Percentiles rank a stretch among this genome's conserved stretches.
phyloP scores from a whole-genome alignment of 2,797 vertebrate genomes.

The Acestrorhynchus altus region DNA sequence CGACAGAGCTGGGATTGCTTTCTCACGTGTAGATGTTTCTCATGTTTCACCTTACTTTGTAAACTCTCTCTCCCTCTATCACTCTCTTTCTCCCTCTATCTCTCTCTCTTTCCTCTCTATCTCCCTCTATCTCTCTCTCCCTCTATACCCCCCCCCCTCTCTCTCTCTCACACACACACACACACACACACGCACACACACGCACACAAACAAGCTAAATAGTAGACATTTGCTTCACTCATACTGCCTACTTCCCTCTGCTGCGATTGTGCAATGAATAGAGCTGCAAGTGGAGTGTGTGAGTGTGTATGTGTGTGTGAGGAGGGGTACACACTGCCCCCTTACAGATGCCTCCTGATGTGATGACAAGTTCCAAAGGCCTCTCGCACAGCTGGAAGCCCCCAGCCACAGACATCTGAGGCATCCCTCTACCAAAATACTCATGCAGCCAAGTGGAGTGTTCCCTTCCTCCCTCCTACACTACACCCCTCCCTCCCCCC shows the following conservation, averaged over 20 bases:
- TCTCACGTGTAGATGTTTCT: background rate
- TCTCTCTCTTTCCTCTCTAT: background rate
- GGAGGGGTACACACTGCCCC: conserved; percentile 62
- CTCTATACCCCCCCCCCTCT: too few relatives aligned
- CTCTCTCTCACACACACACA: too few relatives aligned
- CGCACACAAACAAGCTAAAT: conserved; percentile 12
- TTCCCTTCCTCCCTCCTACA: conserved; percentile 52
- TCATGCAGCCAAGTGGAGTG: conserved; percentile 61
- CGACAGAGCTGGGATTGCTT: background rate
- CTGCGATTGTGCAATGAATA: background rate
- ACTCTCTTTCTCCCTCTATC: background rate
- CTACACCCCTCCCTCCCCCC: conserved; percentile 42
- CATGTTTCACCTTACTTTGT: background rate
- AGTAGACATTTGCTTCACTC: conserved; percentile 1
- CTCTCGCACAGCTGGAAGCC: conserved; percentile 74
- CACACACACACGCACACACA: too few relatives aligned
- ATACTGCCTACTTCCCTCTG: background rate
- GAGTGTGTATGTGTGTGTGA: conserved; percentile 18
- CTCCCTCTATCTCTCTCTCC: background rate
- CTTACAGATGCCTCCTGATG: conserved; percentile 69
- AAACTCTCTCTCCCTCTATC: background rate
- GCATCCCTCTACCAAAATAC: conserved; percentile 57
- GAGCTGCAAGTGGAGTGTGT: background rate
- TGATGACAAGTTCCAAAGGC: conserved; percentile 75
- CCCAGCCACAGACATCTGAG: conserved; percentile 68